A percentile compares a stretch with the other conserved stretches of the same genome.
Evolutionary conservation across 2,888 invertebrate species (phyloP).

Genomic region (Pollenia amentaria): DNA sequence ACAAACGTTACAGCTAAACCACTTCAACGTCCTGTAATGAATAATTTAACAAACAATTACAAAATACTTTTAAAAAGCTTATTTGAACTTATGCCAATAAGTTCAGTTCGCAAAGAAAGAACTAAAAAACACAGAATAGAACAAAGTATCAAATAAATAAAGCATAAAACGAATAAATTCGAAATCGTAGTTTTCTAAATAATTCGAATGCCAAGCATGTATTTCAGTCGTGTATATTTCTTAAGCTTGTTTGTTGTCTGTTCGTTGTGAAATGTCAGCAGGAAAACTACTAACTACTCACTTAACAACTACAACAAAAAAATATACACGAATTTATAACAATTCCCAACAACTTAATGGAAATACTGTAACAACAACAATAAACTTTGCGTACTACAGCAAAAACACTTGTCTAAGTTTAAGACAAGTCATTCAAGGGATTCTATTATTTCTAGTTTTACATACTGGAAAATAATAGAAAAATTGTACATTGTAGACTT

Average conservation of each 20-base stretch:
- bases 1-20: slow-evolving; percentile 41
- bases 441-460: slow-evolving; percentile 24
- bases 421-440: slow-evolving; percentile 31
- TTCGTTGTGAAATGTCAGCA: neutral
- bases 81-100: slow-evolving; percentile 66
- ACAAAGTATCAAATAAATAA: slow-evolving; percentile 20
- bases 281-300: slow-evolving; percentile 23
- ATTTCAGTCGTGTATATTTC: neutral
- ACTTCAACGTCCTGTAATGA: slow-evolving; percentile 2
- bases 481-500: neutral
- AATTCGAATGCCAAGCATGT: slow-evolving; percentile 28
- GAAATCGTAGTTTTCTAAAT: neutral
- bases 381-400: neutral
- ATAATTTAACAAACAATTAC: slow-evolving; percentile 58
- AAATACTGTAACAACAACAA: slow-evolving; percentile 4
- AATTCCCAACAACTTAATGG: too few relatives aligned
- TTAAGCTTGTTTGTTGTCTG: slow-evolving; percentile 4
- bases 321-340: neutral
- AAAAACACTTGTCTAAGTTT: slow-evolving; percentile 5
- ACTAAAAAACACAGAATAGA: neutral
- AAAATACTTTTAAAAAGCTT: slow-evolving; percentile 65
- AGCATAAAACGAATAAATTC: neutral
- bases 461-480: neutral
- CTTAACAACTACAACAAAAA: slow-evolving; percentile 1
- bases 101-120: neutral